Percentiles rank a stretch among this genome's conserved stretches.
Evolutionary conservation across 2,797 vertebrate species (phyloP).

Genomic region (Epinephelus malabaricus): DNA sequence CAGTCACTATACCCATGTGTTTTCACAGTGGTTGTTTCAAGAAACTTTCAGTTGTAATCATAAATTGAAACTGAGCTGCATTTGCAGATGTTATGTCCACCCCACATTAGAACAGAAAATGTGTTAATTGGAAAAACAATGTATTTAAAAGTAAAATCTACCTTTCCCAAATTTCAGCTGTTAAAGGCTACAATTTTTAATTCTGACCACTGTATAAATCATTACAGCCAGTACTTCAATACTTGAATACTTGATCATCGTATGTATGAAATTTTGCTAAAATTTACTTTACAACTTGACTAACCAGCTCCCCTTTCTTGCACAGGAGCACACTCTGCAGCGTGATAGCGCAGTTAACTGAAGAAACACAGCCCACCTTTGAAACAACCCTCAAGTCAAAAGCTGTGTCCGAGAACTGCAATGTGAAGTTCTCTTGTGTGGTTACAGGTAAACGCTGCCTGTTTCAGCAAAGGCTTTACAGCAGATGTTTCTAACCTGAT

Average conservation of each 20-base stretch:
- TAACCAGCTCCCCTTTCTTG: constrained; percentile 15
- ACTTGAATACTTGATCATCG: not conserved
- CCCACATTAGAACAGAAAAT: not conserved
- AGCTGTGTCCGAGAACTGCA: constrained; percentile 93
- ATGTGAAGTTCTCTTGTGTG: constrained; percentile 94
- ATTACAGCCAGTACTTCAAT: not conserved
- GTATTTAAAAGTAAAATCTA: not conserved
- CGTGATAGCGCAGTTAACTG: constrained; percentile 95
- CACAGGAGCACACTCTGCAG: constrained; percentile 96
- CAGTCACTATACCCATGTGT: not conserved
- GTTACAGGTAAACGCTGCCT: constrained; percentile 91
- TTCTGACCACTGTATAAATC: not conserved
- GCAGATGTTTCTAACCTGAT: not conserved
- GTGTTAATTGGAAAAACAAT: not conserved
- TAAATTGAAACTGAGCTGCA: not conserved
- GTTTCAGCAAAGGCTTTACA: not conserved
- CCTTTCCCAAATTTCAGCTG: not conserved
- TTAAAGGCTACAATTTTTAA: not conserved
- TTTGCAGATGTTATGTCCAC: constrained; percentile 3
- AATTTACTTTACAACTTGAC: not conserved
- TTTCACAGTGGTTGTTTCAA: not conserved
- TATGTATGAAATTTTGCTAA: not conserved
- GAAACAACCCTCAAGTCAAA: constrained; percentile 95
- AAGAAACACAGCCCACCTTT: constrained; percentile 96
- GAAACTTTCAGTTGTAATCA: constrained; percentile 13